Evolutionary conservation across 1,140 invertebrate genomes (phyloP), one percentile per base, ranked within the genome.

Genomic region (Aphidius gifuensis): DNA sequence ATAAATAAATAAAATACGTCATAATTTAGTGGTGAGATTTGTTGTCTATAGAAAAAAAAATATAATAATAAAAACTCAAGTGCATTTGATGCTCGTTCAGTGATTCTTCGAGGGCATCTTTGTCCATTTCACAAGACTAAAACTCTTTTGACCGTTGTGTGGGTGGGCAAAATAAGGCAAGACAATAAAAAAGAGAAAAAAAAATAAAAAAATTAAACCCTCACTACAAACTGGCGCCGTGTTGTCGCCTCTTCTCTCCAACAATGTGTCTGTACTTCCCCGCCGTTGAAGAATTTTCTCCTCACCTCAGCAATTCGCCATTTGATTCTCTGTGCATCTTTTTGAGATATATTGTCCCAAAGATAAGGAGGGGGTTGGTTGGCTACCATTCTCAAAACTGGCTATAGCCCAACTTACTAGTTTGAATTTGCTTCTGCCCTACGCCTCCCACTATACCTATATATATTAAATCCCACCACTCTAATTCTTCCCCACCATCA

Each of bases 141-240:
- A 45, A 58, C 32, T 53, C 62, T 45, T 49, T 47, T 54, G 23
- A 32, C 23, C 23, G 23, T 48, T 44, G 49, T 57, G 61, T 51
- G 57, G 47, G 42, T 53, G 54, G 46, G 44, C 43, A 43, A 23
- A 63, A 44, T 51, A 53, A 49, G 58, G 48, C 16, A 16, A 65
- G 60, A 62, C 23, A 48, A 47, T 47, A 53, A 45, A 42, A 23
- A 42, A 63, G 39, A 58, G 39, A 53, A 21, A 45, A 47, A 57
- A 56, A 54, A 54, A 45, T 64, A 59, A 64, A 69, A 64, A 68
- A 64, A 64, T 64, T 54, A 62, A 66, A 64, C 68, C 65, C 72
- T 72, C 69, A 71, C 62, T 61, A 67, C 61, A 68, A 65, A 64
- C 69, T 77, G 75, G 75, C 75, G 75, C 75, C 75, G 74, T 70